Conservation (phyloP, 64 coral and sea anemone species). For the Porites lutea region DNA sequence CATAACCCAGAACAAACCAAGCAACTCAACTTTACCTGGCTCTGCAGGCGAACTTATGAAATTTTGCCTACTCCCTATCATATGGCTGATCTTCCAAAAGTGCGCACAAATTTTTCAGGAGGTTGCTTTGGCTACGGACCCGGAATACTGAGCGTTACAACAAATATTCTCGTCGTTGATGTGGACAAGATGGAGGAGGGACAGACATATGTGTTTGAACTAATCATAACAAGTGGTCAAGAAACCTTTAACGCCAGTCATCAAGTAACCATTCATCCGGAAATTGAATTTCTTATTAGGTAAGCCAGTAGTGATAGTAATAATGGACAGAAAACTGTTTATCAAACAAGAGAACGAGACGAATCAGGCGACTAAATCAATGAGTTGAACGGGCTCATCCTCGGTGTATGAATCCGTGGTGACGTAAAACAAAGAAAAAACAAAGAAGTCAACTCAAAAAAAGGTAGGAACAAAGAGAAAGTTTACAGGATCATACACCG, state of each 20-base stretch:
- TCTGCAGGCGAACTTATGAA: conserved; percentile 3
- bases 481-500: too few species aligned
- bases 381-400: too few species aligned
- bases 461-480: too few species aligned
- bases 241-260: background rate
- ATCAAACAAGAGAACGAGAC: too few species aligned
- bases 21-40: background rate
- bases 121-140: conserved; percentile 14
- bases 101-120: background rate
- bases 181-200: conserved; percentile 6
- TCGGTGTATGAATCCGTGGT: too few species aligned
- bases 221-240: background rate
- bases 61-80: background rate
- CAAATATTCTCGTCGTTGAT: background rate
- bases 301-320: too few species aligned
- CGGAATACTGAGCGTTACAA: background rate
- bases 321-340: too few species aligned
- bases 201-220: background rate
- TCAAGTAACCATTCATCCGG: background rate
- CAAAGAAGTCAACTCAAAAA: too few species aligned
- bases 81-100: background rate
- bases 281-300: background rate
- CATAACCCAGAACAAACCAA: background rate
- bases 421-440: too few species aligned
- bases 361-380: too few species aligned